Evolutionary conservation across 2,888 invertebrate genomes (phyloP), one percentile per base, ranked within the genome.

Genomic region (Lasioglossum figueresi): DNA sequence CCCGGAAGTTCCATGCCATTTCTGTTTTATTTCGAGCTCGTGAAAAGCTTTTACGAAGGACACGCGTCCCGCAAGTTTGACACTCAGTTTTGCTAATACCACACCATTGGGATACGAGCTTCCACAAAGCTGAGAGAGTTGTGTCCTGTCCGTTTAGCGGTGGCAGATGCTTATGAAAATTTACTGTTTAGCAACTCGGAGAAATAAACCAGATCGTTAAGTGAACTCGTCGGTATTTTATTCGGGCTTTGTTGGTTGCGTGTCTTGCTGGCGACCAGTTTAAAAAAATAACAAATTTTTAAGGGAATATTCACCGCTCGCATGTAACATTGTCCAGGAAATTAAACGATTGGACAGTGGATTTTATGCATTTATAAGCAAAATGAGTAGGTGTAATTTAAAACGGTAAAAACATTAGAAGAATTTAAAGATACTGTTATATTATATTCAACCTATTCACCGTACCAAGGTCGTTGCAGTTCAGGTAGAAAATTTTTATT

Each of bases 21-120:
- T 37, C 68, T 37, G 37, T 68, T 68, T 68, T 68, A 68, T 68
- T 68, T 37, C 68, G 4, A 68, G 34, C 68, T 68, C 68, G 68
- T 68, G 19, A 23, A 56, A 68, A 68, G 19, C 37, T 68, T 37
- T 34, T 23, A 37, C 37, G 68, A 68, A 34, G 23, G 23, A 68
- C 23, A 23, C 63, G 31, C 63, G 19, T 63, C 27, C 16, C 31
- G 37, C 37, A 68, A 68, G 37, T 68, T 37, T 37, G 37, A 68
- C 68, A 37, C 37, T 37, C 68, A 4, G 10, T 23, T 68, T 37
- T 37, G 37, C 23, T 23, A 37, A 23, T 37, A 37, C 37, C 34
- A 10, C 34, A 10, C 68, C 34, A 37, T 10, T 37, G 68, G 37
- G 37, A 34, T 34, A 23, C 37, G 68, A 31, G 63, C 63, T 31